Base-by-base conservation (phyloP, 2,888 invertebrate species). In the Drosophila anceps region DNA sequence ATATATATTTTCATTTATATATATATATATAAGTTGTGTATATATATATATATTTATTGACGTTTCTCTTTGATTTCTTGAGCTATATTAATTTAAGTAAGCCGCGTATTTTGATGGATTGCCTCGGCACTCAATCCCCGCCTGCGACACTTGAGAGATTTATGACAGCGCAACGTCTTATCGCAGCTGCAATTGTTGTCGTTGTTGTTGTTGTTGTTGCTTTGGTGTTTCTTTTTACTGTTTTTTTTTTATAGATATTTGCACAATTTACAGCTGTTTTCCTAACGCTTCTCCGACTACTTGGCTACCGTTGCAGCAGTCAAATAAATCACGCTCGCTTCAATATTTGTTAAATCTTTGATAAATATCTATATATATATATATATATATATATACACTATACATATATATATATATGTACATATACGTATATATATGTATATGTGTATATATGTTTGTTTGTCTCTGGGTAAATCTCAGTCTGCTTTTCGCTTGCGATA, bases 401-500 rank as follows among this genome's bases (percentile, higher is more conserved):
- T 20, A 13, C 4, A 24, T 10, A n/a, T 20, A 18, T 33, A 5
- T 20, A 20, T 13, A 13, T 13, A 4, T 37, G 1, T 24, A 6
- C n/a, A 53, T 24, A 24, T 15, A 13, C 10, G 12, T 31, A 29
- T n/a, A 29, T 35, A n/a, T 20, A 24, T 35, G 24, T 24, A n/a
- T 53, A 1, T 24, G 3, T 15, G 9, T 53, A 15, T 24, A 15
- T n/a, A 5, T 5, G 44, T 24, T 8, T 46, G 27, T n/a, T 27
- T 20, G 29, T 20, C 44, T 46, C 20, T 31, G 7, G n/a, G 27
- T 31, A 44, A 67, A 69, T 63, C 64, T 59, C 74, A 50, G 69
- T 31, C 39, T 68, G 39, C 46, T 91, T 91, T 91, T 80, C 91
- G 90, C 86, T 73, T 89, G 67, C 92, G 92, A 82, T 91, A 91